Evolutionary conservation across 2,797 vertebrate species (phyloP).

Genomic region (Mallotus villosus): DNA sequence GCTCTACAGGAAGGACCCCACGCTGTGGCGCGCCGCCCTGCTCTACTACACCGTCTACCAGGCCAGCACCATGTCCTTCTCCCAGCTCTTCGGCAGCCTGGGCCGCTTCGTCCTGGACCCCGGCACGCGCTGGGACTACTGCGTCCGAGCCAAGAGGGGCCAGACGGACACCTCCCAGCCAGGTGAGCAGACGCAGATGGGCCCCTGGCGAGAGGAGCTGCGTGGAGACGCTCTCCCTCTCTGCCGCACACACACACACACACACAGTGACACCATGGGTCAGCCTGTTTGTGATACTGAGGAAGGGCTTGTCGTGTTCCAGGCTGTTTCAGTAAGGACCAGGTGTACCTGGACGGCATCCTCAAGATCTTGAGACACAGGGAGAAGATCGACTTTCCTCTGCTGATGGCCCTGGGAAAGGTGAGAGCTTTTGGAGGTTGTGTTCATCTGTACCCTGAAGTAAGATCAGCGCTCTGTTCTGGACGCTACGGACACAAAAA

Average conservation of each 20-base stretch:
- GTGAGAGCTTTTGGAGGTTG: conserved; percentile 60
- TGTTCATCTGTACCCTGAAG: background rate
- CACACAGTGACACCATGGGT: background rate
- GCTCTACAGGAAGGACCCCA: conserved; percentile 89
- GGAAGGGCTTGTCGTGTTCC: background rate
- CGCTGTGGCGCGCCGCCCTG: conserved; percentile 90
- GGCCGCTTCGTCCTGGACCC: conserved; percentile 88
- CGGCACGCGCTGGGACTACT: conserved; percentile 93
- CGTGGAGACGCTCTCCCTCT: too few relatives aligned
- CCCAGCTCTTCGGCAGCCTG: conserved; percentile 84
- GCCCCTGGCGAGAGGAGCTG: background rate
- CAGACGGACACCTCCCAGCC: conserved; percentile 86
- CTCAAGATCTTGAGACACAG: conserved; percentile 88
- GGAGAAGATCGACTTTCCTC: conserved; percentile 87
- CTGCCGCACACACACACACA: background rate
- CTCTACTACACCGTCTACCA: conserved; percentile 93
- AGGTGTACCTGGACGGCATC: conserved; percentile 93
- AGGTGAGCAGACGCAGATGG: conserved; percentile 64
- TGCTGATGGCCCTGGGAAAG: conserved; percentile 91
- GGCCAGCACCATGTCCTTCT: conserved; percentile 88
- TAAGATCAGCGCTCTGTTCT: too few relatives aligned
- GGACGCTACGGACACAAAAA: too few relatives aligned
- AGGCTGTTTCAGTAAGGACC: conserved; percentile 98
- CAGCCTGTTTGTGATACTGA: background rate
- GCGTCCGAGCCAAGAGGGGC: conserved; percentile 91